Evolutionary conservation across 2,797 vertebrate species (phyloP), one percentile per base, ranked within the genome.

Genomic region (Coracias cyanogaster): DNA sequence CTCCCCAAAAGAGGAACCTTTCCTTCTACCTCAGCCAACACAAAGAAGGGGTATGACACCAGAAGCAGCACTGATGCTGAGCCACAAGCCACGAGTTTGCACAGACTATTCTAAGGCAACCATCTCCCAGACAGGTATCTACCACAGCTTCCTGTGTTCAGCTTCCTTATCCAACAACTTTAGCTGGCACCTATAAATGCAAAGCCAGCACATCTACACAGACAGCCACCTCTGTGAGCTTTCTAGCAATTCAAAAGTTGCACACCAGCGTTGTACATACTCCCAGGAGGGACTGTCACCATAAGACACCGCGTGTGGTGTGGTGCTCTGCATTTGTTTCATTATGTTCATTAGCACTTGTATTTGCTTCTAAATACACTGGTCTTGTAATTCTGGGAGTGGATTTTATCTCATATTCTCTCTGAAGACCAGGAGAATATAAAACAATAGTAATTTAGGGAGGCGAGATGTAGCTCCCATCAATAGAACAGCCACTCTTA

Each of bases 361-460:
- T 19, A 22, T 29, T 62, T 62, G 28, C 69, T 65, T 43, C n/a
- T 51, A 72, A 61, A 90, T 69, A 55, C 13, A 35, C 20, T 1
- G 15, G 69, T 17, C 57, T 62, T 9, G 1, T 95, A 62, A 91
- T 97, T 82, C 82, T 97, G 79, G 97, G 97, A 82, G 96, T 83
- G 45, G 92, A 96, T 85, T 97, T 98, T 54, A 28, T 45, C 31
- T 71, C 58, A 17, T 10, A 48, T 3, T 35, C 33, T 33, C 49
- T 26, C 52, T 57, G 55, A 22, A 61, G 55, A 94, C 45, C 58
- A 87, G 74, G 81, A 91, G 26, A 82, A 46, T 21, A 67, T 76
- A 82, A 95, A 93, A 71, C 69, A 94, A 9, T 21, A 92, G 57
- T 96, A 41, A 69, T 20, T 95, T 61, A 62, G 54, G n/a, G 85